Evolutionary conservation across 2,888 invertebrate genomes (phyloP).

Genomic region (Eristalis intricaria): DNA sequence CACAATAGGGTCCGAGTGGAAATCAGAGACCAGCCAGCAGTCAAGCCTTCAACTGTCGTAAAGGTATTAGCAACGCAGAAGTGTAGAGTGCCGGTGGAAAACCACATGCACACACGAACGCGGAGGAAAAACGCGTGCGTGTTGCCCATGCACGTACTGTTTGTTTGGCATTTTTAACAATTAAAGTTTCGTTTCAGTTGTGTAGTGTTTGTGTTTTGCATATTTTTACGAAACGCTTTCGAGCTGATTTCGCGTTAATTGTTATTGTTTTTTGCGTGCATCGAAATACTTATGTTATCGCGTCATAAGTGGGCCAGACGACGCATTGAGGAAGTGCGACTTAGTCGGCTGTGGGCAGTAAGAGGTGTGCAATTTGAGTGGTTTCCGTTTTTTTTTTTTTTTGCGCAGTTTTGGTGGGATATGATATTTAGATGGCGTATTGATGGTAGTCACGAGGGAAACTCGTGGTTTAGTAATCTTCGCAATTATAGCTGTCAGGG

Average conservation of each 20-base stretch:
- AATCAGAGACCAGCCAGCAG: background rate
- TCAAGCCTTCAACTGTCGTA: conserved; percentile 3
- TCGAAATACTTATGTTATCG: background rate
- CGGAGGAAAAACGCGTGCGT: conserved; percentile 31
- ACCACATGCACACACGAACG: conserved; percentile 22
- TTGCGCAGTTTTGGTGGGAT: background rate
- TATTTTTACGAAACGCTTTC: conserved; percentile 21
- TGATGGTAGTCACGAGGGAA: background rate
- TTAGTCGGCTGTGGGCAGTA: background rate
- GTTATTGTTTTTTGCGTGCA: background rate
- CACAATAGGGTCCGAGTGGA: background rate
- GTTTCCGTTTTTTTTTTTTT: background rate
- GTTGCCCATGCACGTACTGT: conserved; percentile 37
- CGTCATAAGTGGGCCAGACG: background rate
- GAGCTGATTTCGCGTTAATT: conserved; percentile 13
- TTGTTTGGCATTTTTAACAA: conserved; percentile 34
- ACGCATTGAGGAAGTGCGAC: background rate
- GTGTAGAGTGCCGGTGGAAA: background rate
- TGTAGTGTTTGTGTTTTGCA: background rate
- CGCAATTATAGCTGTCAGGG: no score
- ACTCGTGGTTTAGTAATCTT: no score
- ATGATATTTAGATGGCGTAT: background rate
- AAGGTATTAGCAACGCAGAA: conserved; percentile 19
- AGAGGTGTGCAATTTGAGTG: background rate
- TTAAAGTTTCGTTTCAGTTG: background rate